Conservation (phyloP, 2,113 vertebrate species). For the Irena cyanogastra region DNA sequence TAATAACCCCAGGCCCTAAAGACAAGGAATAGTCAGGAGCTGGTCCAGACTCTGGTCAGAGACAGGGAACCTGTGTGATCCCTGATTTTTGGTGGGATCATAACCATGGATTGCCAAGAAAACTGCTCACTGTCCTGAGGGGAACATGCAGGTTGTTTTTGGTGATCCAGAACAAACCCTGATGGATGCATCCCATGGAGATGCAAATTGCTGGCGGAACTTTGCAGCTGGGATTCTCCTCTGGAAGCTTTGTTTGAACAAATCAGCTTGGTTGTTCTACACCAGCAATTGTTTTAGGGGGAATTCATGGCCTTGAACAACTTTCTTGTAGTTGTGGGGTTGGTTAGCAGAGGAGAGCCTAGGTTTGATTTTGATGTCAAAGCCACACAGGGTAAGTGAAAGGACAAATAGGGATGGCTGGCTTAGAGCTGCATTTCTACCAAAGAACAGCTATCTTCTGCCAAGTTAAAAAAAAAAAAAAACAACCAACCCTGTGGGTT, state of each 20-base stretch:
- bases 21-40: not conserved
- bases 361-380: not conserved
- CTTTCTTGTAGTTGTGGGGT: not conserved
- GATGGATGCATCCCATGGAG: rapidly evolving
- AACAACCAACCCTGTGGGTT: not conserved
- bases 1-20: not conserved
- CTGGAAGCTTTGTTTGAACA: not conserved
- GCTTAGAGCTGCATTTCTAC: not conserved
- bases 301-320: not conserved
- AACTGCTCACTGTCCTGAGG: not conserved
- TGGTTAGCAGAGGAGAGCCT: not conserved
- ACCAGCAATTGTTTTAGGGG: not conserved
- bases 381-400: not conserved
- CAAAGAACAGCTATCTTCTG: not conserved
- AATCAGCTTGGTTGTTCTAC: not conserved
- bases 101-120: not conserved
- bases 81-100: not conserved
- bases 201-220: not conserved
- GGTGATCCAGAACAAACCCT: not conserved
- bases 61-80: not conserved
- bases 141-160: not conserved
- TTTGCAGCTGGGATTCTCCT: not conserved
- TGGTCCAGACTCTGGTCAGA: not conserved
- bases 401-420: not conserved
- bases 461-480: not conserved